These are phyloP conservation scores for Phocoena phocoena DNA, from an alignment of 2,113 vertebrate species.

Conservation along the genomic window DNA sequence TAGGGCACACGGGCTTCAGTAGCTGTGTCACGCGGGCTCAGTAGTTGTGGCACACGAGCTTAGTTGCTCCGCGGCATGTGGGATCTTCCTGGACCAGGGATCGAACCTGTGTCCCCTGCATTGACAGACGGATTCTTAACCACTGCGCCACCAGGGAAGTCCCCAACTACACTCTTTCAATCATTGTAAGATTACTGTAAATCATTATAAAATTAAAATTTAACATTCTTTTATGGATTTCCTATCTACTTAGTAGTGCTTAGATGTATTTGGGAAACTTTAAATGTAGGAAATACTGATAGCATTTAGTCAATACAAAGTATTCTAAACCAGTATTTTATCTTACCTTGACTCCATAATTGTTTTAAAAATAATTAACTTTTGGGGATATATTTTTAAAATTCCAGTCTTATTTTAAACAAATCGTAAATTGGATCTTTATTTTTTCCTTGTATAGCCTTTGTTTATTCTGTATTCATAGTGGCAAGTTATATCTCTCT, in stretches of 20 bases:
- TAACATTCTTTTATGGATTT: not conserved
- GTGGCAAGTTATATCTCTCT: not conserved
- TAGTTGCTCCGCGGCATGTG: no score
- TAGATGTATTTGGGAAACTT: slow-evolving; percentile 16
- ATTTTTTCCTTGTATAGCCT: not conserved
- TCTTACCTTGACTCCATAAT: not conserved
- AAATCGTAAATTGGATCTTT: not conserved
- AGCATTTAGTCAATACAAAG: not conserved
- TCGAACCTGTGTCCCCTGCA: no score
- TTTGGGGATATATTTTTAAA: not conserved
- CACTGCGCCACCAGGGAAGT: no score
- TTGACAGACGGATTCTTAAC: no score
- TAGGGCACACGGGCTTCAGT: no score
- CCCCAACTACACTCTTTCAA: not conserved
- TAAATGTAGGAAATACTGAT: slow-evolving; percentile 40
- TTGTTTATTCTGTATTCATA: not conserved
- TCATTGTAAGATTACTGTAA: not conserved
- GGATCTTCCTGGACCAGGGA: no score
- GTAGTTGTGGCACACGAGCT: no score
- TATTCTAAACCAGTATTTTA: not conserved
- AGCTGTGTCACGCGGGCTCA: no score
- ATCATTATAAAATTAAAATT: slow-evolving; percentile 3
- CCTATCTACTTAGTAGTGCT: not conserved
- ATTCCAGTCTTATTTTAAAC: not conserved
- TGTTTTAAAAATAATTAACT: slow-evolving; percentile 18